phyloP scores from a whole-genome alignment of 2,888 invertebrate species.

The Conomelus anceps region DNA sequence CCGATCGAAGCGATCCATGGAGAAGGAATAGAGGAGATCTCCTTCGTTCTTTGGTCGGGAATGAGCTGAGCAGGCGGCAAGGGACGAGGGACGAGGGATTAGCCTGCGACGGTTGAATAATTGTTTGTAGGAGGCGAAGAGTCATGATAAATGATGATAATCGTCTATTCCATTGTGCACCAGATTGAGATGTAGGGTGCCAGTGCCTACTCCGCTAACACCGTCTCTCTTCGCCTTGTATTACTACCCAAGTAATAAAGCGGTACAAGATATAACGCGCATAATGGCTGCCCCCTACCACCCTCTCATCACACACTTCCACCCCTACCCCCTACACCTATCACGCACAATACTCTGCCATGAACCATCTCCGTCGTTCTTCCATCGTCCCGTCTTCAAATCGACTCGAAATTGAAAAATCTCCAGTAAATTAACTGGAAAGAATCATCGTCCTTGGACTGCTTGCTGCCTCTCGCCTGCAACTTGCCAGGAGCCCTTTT shows the following conservation, averaged over 20 bases:
- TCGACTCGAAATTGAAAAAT: background rate
- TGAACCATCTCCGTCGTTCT: background rate
- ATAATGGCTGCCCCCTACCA: background rate
- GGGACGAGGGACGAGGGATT: background rate
- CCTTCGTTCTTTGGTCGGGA: background rate
- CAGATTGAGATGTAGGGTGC: slow-evolving; percentile 8
- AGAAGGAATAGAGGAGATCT: background rate
- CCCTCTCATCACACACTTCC: background rate
- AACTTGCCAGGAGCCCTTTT: background rate
- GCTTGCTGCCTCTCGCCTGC: background rate
- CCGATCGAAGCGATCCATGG: no score
- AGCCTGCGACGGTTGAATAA: slow-evolving; percentile 11
- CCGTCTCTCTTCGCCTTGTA: background rate
- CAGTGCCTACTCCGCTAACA: background rate
- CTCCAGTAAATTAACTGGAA: background rate
- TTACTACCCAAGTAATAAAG: background rate
- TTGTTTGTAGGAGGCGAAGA: slow-evolving; percentile 6
- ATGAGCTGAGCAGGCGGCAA: no score
- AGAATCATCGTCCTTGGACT: background rate
- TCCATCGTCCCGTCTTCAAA: background rate
- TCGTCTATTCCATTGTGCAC: slow-evolving; percentile 2
- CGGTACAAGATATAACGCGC: background rate
- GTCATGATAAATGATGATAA: slow-evolving; percentile 10
- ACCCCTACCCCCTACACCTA: background rate
- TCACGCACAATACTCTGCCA: background rate